Percentiles rank a stretch among this genome's conserved stretches.
Conservation (phyloP, 1,140 invertebrate species). For the Portunus trituberculatus region DNA sequence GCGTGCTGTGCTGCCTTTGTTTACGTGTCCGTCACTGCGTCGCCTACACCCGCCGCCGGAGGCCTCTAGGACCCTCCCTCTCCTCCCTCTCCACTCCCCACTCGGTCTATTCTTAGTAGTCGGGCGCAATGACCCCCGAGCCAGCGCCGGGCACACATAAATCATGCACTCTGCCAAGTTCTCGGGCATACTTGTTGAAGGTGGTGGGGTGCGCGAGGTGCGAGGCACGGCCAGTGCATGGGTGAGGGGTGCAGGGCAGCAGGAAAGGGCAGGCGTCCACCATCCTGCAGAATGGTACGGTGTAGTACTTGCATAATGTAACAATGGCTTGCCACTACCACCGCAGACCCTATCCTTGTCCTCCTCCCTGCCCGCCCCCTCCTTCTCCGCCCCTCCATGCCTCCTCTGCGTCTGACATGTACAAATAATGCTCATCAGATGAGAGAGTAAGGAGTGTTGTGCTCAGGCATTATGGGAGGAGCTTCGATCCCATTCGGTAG, state of each 20-base stretch:
- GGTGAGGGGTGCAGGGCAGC: neutral
- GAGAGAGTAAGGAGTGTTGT: neutral
- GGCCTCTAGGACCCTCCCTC: neutral
- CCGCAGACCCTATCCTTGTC: neutral
- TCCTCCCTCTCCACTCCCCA: neutral
- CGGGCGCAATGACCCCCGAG: neutral
- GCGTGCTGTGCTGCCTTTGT: neutral
- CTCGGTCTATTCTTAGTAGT: neutral
- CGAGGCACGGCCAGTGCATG: neutral
- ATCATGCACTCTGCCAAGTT: neutral
- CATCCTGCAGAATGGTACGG: neutral
- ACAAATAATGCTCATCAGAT: constrained; percentile 12
- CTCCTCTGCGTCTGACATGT: neutral
- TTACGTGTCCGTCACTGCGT: neutral
- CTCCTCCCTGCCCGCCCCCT: neutral
- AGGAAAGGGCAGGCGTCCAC: no score
- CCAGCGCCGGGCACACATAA: no score
- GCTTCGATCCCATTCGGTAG: neutral
- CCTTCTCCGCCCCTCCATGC: neutral
- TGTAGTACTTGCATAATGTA: constrained; percentile 4
- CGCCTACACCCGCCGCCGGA: neutral
- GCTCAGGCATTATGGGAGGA: neutral
- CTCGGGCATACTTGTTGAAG: neutral
- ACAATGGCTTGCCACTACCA: neutral
- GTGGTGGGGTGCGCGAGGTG: neutral